Evolutionary conservation across 53 echinoderm and acorn worm genomes (phyloP).

Genomic region (Antedon mediterranea): DNA sequence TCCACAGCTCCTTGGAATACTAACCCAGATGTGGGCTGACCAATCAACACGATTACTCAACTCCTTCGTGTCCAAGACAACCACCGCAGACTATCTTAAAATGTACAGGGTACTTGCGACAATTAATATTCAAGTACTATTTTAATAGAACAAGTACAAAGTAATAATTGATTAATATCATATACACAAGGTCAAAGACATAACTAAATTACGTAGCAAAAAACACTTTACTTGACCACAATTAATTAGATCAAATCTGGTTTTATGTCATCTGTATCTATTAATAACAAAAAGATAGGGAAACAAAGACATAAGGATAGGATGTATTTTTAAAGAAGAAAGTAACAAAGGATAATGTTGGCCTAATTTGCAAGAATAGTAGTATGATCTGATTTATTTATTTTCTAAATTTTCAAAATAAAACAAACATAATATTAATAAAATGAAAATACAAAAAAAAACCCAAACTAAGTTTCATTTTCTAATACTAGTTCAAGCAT

Average conservation of each 20-base stretch:
- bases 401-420: too few species aligned
- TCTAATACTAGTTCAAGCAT: too few species aligned
- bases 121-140: not conserved
- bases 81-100: not conserved
- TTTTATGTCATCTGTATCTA: not conserved
- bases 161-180: not conserved
- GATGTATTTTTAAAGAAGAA: too few species aligned
- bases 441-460: too few species aligned
- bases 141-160: not conserved
- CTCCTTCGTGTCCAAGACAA: not conserved
- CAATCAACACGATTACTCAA: not conserved
- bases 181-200: not conserved
- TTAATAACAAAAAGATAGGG: not conserved
- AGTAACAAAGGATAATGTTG: too few species aligned
- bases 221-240: not conserved
- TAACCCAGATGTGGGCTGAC: not conserved
- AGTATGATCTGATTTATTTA: too few species aligned
- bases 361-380: too few species aligned
- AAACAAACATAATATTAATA: too few species aligned
- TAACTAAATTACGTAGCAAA: not conserved
- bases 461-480: too few species aligned
- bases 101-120: not conserved
- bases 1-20: not conserved
- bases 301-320: too few species aligned
- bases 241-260: not conserved